Conservation (phyloP, 2,888 invertebrate genomes). For the Himalopsyche anomala region DNA sequence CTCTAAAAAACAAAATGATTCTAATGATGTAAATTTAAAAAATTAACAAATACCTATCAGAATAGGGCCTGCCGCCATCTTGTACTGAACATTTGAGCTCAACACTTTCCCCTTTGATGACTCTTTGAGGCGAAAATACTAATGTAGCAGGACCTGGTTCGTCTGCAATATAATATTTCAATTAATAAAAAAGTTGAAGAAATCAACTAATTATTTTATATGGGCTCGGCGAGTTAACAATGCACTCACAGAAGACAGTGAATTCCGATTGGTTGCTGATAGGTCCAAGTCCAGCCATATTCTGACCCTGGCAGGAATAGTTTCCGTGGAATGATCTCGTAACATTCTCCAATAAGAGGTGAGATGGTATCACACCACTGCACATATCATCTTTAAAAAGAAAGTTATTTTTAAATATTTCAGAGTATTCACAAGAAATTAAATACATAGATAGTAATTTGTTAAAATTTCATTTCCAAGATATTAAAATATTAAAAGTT, state of each 20-base stretch:
- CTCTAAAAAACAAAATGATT: no score
- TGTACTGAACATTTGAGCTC: conserved; percentile 90
- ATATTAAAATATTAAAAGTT: no score
- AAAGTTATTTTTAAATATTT: not conserved
- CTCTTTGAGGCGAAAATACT: conserved; percentile 83
- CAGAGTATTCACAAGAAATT: no score
- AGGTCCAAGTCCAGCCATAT: conserved; percentile 92
- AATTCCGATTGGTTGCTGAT: conserved; percentile 87
- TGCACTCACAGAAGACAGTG: conserved; percentile 86
- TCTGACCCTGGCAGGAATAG: conserved; percentile 94
- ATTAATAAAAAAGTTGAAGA: no score
- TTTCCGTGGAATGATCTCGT: conserved; percentile 93
- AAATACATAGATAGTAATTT: no score
- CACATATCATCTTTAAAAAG: conserved; percentile 75
- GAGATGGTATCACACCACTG: conserved; percentile 91
- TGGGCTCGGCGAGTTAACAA: not conserved
- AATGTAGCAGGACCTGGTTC: conserved; percentile 89
- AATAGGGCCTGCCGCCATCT: conserved; percentile 85
- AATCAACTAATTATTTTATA: not conserved
- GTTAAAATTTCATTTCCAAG: no score
- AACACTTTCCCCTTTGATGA: conserved; percentile 89
- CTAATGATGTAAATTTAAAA: no score
- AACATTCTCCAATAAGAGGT: conserved; percentile 88
- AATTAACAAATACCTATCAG: not conserved
- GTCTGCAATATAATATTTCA: conserved; percentile 74